A percentile compares a stretch with the other conserved stretches of the same genome.
Evolutionary conservation across 2,888 invertebrate species (phyloP).

Genomic region (Exocentrus adspersus): DNA sequence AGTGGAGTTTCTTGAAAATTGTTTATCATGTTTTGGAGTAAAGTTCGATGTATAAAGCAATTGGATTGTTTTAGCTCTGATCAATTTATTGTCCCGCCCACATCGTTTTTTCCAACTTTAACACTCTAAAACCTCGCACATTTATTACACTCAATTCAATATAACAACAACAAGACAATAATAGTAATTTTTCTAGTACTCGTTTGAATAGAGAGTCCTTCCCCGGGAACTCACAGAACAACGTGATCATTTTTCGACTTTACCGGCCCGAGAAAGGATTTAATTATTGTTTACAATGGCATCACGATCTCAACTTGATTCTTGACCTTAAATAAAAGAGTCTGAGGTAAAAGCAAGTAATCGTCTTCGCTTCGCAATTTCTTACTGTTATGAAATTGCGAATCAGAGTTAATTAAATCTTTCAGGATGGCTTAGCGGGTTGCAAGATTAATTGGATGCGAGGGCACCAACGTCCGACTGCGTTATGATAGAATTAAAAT

Average conservation of each 20-base stretch:
- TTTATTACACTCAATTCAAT: not conserved
- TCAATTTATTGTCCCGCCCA: not conserved
- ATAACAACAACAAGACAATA: not conserved
- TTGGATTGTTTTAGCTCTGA: no score
- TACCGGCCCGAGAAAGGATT: not conserved
- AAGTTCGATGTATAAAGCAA: no score
- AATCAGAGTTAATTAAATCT: not conserved
- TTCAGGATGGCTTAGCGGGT: not conserved
- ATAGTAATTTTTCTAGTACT: not conserved
- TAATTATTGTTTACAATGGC: conserved; percentile 4
- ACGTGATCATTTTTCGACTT: not conserved
- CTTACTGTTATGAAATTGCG: not conserved
- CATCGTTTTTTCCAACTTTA: not conserved
- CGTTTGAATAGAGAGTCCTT: not conserved
- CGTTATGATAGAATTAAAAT: no score
- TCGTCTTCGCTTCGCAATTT: conserved; percentile 5
- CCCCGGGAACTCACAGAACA: not conserved
- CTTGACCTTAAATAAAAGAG: conserved; percentile 6
- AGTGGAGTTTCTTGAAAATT: no score
- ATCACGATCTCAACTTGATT: conserved; percentile 4
- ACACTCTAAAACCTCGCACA: not conserved
- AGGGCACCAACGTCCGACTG: no score
- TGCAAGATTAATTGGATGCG: not conserved
- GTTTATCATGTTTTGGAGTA: no score
- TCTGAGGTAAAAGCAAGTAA: conserved; percentile 12